Evolutionary conservation across 2,797 vertebrate genomes (phyloP).

Genomic region (Jordanella pulchra): DNA sequence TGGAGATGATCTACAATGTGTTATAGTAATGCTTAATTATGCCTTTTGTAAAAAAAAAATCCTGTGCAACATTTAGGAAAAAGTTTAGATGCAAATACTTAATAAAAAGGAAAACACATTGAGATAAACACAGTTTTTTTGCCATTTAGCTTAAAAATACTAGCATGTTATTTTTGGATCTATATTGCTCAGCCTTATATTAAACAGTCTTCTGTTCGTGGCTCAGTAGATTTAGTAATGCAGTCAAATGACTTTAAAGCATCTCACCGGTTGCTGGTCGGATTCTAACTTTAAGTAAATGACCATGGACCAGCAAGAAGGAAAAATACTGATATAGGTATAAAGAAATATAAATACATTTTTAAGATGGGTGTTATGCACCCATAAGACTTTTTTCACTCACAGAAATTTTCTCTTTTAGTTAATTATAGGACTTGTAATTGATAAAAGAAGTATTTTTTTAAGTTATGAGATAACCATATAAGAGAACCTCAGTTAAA

Average conservation of each 20-base stretch:
- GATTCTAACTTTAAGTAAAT: neutral
- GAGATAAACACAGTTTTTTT: too few species aligned
- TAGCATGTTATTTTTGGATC: too few species aligned
- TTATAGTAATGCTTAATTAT: too few species aligned
- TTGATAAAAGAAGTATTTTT: neutral
- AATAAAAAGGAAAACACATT: too few species aligned
- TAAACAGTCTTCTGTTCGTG: too few species aligned
- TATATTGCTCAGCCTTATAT: too few species aligned
- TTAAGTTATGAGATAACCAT: neutral
- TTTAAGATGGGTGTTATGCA: neutral
- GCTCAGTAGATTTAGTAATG: neutral
- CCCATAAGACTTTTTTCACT: neutral
- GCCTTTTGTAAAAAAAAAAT: too few species aligned
- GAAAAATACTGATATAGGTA: neutral
- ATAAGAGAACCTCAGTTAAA: neutral
- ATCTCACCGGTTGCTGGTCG: neutral
- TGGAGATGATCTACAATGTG: too few species aligned
- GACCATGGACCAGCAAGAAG: neutral
- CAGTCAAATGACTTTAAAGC: neutral
- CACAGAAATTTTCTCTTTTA: neutral
- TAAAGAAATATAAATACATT: neutral
- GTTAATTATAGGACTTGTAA: neutral
- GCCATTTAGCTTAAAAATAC: too few species aligned
- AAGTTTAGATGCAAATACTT: too few species aligned
- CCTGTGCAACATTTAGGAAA: too few species aligned